phyloP scores from a whole-genome alignment of 1,140 invertebrate genomes.

The Drosophila mojavensis region DNA sequence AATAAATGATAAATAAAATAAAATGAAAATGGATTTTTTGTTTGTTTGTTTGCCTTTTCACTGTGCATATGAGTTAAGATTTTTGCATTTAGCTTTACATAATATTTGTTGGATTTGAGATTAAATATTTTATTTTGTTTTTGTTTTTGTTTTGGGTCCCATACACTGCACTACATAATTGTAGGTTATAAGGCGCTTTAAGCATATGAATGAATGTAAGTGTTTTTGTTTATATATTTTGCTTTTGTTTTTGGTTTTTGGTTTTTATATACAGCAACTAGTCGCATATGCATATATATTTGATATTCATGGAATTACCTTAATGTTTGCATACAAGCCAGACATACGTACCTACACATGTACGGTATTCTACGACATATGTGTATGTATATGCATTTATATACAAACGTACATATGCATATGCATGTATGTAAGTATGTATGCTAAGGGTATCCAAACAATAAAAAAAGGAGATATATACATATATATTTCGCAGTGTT shows the following conservation, averaged over 20 bases:
- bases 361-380: conserved; percentile 22
- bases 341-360: conserved; percentile 28
- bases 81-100: conserved; percentile 21
- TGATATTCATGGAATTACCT: conserved; percentile 32
- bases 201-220: conserved; percentile 34
- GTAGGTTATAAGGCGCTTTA: conserved; percentile 31
- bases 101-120: conserved; percentile 12
- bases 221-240: background rate
- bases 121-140: conserved; percentile 7
- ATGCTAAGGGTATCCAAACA: conserved; percentile 43
- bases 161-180: conserved; percentile 49
- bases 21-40: background rate
- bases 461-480: conserved; percentile 13
- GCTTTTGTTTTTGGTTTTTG: background rate
- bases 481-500: conserved; percentile 9
- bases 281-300: conserved; percentile 39
- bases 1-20: too few species aligned
- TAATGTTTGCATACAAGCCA: conserved; percentile 30
- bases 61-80: conserved; percentile 38
- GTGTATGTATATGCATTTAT: conserved; percentile 15
- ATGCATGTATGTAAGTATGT: conserved; percentile 33
- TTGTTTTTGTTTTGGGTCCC: conserved; percentile 30
- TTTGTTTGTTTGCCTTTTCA: conserved; percentile 6
- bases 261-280: conserved; percentile 38
- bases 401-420: conserved; percentile 28